Base-by-base conservation (phyloP, 2,888 invertebrate species). In the Invenusta paracnida region DNA sequence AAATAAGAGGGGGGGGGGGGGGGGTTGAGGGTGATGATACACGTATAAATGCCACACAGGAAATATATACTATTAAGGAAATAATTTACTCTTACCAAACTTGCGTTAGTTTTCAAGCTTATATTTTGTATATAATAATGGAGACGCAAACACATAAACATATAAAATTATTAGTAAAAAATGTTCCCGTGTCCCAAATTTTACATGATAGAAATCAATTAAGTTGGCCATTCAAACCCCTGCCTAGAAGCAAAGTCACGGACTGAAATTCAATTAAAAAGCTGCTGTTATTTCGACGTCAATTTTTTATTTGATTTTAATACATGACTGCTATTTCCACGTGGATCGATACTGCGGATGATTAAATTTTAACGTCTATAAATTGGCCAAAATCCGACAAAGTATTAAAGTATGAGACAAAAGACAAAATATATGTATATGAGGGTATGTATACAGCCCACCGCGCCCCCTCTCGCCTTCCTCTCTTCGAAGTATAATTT, bases 241-340 rank as follows among this genome's bases (percentile, higher is more conserved):
- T n/a, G 17, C 73, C 73, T 23, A 73, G 73, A 73, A 73, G 73
- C 73, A 73, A 73, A 73, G 73, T 73, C 73, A 23, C 73, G 73
- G 73, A 73, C 73, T 73, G 27, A 73, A 73, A 73, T 73, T 73
- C 73, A 73, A 73, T 73, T 73, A 73, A 73, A 73, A 73, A 73
- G 73, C 73, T 73, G 73, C 73, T 73, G 73, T 73, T 73, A 73
- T 73, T 73, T 73, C 73, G 73, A 73, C 73, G 73, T 73, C 73
- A 73, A 73, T 73, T 73, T 73, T 73, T 73, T 73, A 73, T 73
- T 73, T 5, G 73, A 73, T 73, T 73, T 73, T 73, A 73, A 73
- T 73, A 73, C 73, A 73, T 73, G 73, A 73, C 73, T 73, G 73
- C 73, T 23, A 73, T 73, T 73, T 73, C 73, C 73, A 23, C 27